These are phyloP conservation scores for Ornithoptera alexandrae DNA, from an alignment of 2,888 invertebrate species.

Conservation along the genomic window DNA sequence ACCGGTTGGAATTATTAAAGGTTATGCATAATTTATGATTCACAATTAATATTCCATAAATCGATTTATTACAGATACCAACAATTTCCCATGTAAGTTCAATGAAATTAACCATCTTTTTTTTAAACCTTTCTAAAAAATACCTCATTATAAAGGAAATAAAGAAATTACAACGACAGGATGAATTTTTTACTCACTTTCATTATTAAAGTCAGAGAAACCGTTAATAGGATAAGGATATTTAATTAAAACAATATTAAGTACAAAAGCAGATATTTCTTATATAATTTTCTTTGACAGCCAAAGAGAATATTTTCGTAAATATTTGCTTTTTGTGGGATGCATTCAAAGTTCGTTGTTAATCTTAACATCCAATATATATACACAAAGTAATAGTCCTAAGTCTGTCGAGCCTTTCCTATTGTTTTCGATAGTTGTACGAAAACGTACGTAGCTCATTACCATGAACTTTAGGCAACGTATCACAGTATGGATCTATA, in stretches of 20 bases:
- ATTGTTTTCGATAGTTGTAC: conserved; percentile 16
- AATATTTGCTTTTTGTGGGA: background rate
- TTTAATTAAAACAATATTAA: background rate
- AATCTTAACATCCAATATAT: background rate
- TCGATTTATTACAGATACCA: background rate
- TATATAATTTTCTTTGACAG: background rate
- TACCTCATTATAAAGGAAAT: too few relatives aligned
- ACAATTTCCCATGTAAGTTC: background rate
- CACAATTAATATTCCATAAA: conserved; percentile 5
- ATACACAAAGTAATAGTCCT: conserved; percentile 9
- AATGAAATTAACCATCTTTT: background rate
- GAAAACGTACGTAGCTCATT: conserved; percentile 17
- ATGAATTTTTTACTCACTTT: too few relatives aligned
- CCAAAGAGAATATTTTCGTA: background rate
- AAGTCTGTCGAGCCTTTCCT: conserved; percentile 9
- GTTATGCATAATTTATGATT: conserved; percentile 7
- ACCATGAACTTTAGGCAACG: conserved; percentile 24
- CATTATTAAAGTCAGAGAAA: too few relatives aligned
- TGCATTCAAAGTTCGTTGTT: background rate
- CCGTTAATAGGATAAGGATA: background rate
- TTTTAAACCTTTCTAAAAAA: background rate
- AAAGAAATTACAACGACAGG: too few relatives aligned
- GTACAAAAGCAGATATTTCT: background rate
- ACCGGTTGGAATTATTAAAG: conserved; percentile 10
- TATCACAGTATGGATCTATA: conserved; percentile 20